Percentiles rank a stretch among this genome's conserved stretches.
phyloP scores from a whole-genome alignment of 30 jellyfish, hydroid and myxozoan genomes.

The Hydra vulgaris region DNA sequence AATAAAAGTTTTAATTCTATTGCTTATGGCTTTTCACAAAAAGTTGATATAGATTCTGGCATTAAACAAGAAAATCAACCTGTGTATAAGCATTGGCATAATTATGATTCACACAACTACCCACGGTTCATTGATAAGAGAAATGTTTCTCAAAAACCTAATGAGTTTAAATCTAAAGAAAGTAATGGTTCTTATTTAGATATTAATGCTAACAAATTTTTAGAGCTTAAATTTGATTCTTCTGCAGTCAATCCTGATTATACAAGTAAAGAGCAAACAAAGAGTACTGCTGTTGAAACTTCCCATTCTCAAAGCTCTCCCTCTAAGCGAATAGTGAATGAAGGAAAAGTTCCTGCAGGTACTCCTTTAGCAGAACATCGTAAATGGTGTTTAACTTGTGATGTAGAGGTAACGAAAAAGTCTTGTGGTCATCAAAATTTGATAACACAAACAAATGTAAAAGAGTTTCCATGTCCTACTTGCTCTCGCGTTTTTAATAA shows the following conservation, averaged over 20 bases:
- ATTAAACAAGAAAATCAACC: neutral
- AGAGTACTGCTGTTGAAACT: neutral
- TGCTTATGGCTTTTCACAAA: neutral
- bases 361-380: constrained; percentile 13
- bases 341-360: constrained; percentile 7
- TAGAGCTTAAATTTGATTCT: constrained; percentile 13
- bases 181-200: neutral
- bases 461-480: constrained; percentile 26
- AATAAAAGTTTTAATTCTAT: no score
- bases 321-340: neutral
- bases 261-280: neutral
- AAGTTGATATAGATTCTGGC: neutral
- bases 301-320: neutral
- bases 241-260: neutral
- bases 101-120: neutral
- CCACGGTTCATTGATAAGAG: neutral
- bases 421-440: constrained; percentile 19
- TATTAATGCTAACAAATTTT: constrained; percentile 2
- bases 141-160: neutral
- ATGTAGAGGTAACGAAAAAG: constrained; percentile 17
- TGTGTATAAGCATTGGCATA: neutral
- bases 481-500: constrained; percentile 15
- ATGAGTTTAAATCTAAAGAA: neutral
- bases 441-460: constrained; percentile 11
- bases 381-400: constrained; percentile 22